These are phyloP conservation scores for Watsonalla binaria DNA, from an alignment of 2,888 invertebrate species.

Conservation along the genomic window DNA sequence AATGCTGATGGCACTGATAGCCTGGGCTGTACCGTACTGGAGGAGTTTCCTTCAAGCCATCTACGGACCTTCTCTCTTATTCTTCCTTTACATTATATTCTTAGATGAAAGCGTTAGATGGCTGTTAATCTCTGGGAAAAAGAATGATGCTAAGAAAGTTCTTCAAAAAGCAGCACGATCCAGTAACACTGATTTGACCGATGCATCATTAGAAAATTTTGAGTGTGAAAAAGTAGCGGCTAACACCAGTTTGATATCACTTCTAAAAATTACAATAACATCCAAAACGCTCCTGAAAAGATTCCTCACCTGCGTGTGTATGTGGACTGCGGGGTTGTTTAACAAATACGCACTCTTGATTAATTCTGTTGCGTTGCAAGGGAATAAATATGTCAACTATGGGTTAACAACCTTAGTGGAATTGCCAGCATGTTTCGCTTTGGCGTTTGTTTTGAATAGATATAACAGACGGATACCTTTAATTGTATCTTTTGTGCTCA, in stretches of 20 bases:
- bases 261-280: constrained; percentile 28
- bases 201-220: constrained; percentile 29
- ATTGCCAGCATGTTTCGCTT: constrained; percentile 76
- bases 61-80: constrained; percentile 82
- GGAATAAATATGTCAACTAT: constrained; percentile 86
- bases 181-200: constrained; percentile 38
- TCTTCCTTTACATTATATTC: constrained; percentile 81
- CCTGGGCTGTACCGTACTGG: constrained; percentile 78
- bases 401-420: constrained; percentile 77
- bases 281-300: constrained; percentile 37
- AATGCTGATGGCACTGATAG: constrained; percentile 11
- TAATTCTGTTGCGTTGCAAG: constrained; percentile 83
- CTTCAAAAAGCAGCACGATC: constrained; percentile 76
- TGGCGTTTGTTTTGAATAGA: constrained; percentile 69
- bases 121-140: constrained; percentile 83
- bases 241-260: constrained; percentile 11
- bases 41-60: constrained; percentile 79
- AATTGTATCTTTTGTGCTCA: constrained; percentile 64
- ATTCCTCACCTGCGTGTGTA: constrained; percentile 39
- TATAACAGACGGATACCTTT: constrained; percentile 73
- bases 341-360: constrained; percentile 82
- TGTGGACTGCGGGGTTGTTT: constrained; percentile 47
- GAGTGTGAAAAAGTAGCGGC: constrained; percentile 25
- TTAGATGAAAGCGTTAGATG: constrained; percentile 86
- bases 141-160: constrained; percentile 79